These are phyloP conservation scores for Paragorgia papillata DNA, from an alignment of 92 coral and sea anemone species.

Conservation along the genomic window DNA sequence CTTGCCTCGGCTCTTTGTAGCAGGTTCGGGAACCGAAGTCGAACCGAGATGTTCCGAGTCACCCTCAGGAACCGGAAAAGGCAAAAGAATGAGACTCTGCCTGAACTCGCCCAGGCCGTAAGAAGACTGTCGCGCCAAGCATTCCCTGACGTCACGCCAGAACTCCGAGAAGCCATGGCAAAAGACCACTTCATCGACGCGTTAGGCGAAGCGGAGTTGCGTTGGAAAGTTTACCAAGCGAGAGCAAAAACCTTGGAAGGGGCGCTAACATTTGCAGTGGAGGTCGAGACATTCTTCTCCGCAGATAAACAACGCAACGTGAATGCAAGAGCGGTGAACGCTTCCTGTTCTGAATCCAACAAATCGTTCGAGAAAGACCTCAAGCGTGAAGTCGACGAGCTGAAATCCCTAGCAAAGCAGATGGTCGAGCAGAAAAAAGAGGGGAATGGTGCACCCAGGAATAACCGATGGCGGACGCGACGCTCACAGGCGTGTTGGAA, in stretches of 20 bases:
- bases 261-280: conserved; percentile 22
- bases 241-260: conserved; percentile 7
- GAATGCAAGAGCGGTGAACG: conserved; percentile 24
- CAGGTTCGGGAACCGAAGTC: conserved; percentile 21
- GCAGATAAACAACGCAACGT: conserved; percentile 30
- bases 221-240: conserved; percentile 28
- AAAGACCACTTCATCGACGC: conserved; percentile 48
- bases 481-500: conserved; percentile 18
- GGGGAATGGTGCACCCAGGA: not conserved
- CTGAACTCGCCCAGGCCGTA: conserved; percentile 37
- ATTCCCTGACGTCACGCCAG: no score
- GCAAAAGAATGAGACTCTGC: conserved; percentile 20
- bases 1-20: conserved; percentile 31
- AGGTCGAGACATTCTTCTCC: conserved; percentile 31
- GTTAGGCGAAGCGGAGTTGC: conserved; percentile 15
- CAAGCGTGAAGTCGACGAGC: conserved; percentile 5
- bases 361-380: not conserved
- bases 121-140: conserved; percentile 20
- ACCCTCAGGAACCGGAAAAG: conserved; percentile 14
- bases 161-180: conserved; percentile 36
- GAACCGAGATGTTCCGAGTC: conserved; percentile 41
- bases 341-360: not conserved
- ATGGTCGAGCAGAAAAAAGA: not conserved
- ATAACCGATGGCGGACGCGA: not conserved
- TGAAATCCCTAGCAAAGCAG: not conserved